Evolutionary conservation across 2,888 invertebrate genomes (phyloP), one percentile per base, ranked within the genome.

Genomic region (Hipparchia sbordonii): DNA sequence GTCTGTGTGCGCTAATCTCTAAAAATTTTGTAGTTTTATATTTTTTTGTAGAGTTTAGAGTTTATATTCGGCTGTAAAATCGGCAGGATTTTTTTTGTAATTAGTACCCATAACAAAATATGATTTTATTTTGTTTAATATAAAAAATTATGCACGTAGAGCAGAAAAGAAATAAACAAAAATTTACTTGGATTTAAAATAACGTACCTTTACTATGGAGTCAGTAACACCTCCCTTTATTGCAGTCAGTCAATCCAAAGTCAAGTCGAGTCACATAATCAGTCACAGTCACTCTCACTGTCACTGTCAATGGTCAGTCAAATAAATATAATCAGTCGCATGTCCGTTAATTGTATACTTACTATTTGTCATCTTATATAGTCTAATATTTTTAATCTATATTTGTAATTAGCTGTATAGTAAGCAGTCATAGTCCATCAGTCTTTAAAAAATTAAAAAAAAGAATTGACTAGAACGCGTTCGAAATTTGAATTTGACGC

Each of bases 401-500:
- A 52, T 65, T 57, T 60, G 62, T 23, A 63, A 59, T 69, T 61
- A 60, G 71, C 62, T 73, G 63, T 71, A 57, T 71, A 61, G 56
- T 70, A 56, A 62, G 68, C 61, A 75, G 69, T 73, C 73, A 72
- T 73, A 67, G 68, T 73, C 75, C 74, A 74, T 75, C 77, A 81
- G 79, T 78, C 77, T 78, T 76, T 3, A n/a, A 46, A 52, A 45
- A 61, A 12, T 46, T 13, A 67, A 68, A 68, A 77, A 76, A 78
- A 81, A 80, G 79, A 78, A 79, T 77, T 79, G 92, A 90, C 91
- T 90, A 91, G 91, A 85, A 77, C 74, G 76, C 78, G 79, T 86
- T 86, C 85, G 79, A 23, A 61, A 12, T 69, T 74, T 70, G 67
- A 84, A 84, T 86, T 86, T 87, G 79, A 84, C 84, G 84, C 87